phyloP scores from a whole-genome alignment of 2,113 vertebrate species.

The Tinamus guttatus region DNA sequence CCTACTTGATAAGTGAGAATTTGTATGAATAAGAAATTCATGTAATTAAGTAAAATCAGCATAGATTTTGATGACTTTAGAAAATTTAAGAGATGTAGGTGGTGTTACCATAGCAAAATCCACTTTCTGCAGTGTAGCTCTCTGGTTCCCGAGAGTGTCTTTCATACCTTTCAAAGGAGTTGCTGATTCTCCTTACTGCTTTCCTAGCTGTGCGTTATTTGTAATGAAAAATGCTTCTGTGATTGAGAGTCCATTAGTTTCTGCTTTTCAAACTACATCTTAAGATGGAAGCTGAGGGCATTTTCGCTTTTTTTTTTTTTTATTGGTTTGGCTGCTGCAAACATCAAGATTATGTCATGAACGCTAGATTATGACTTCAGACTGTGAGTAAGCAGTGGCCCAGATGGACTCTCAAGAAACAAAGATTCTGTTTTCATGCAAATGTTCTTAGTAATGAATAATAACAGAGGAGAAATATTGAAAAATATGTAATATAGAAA shows the following conservation, averaged over 20 bases:
- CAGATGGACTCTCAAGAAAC: conserved; percentile 69
- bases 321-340: conserved; percentile 62
- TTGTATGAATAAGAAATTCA: neutral
- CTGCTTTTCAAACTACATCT: conserved; percentile 54
- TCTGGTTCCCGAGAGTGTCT: neutral
- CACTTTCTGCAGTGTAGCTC: neutral
- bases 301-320: neutral
- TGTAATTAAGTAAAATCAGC: neutral
- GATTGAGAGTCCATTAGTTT: conserved; percentile 38
- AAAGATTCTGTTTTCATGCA: conserved; percentile 59
- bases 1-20: neutral
- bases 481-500: conserved; percentile 25
- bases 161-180: neutral
- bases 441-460: conserved; percentile 55
- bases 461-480: conserved; percentile 51
- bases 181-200: neutral
- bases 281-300: conserved; percentile 32
- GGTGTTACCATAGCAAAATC: conserved; percentile 35
- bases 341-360: conserved; percentile 58
- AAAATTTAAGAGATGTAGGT: neutral
- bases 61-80: neutral
- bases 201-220: conserved; percentile 11
- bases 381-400: conserved; percentile 62
- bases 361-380: conserved; percentile 43
- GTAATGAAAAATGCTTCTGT: conserved; percentile 26